Evolutionary conservation across 2,888 invertebrate species (phyloP), one percentile per base, ranked within the genome.

Genomic region (Caenorhabditis angaria): DNA sequence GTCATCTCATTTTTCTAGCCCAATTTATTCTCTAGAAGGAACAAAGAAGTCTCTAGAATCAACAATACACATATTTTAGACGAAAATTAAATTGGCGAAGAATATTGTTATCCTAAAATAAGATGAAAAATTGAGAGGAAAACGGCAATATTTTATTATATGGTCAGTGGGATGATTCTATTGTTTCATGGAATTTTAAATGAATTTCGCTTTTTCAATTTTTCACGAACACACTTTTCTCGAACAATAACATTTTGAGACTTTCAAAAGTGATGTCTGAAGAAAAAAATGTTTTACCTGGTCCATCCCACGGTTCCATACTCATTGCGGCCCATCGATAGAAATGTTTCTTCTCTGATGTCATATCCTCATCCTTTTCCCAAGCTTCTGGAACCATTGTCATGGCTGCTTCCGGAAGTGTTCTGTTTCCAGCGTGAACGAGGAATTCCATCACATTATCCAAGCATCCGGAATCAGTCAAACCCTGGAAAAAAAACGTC

Each of bases 221-320:
- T n/a, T n/a, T n/a, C n/a, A n/a, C n/a, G n/a, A n/a, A n/a, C n/a
- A n/a, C n/a, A 53, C 35, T 18, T 5, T 24, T 35, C 35, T 35
- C 6, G 6, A 35, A 35, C 35, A 35, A 35, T 6, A 10, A 35
- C 14, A 35, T 35, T 35, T 35, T 35, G 35, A 10, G 14, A 35
- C 6, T 35, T 10, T 35, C n/a, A n/a, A n/a, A n/a, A n/a, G n/a
- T n/a, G n/a, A n/a, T n/a, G n/a, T n/a, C n/a, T n/a, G n/a, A n/a
- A n/a, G n/a, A n/a, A n/a, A n/a, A n/a, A n/a, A n/a, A n/a, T n/a
- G n/a, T 24, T 71, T 70, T 61, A 88, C 88, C 88, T n/a, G 89
- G 90, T 47, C 99, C 99, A 89, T 99, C 99, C 99, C 99, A 99
- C 0, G 99, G 97, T 88, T 99, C 99, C 97, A 99, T 99, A 22